phyloP scores from a whole-genome alignment of 2,888 invertebrate genomes.

The Hydrotaea cyrtoneurina region DNA sequence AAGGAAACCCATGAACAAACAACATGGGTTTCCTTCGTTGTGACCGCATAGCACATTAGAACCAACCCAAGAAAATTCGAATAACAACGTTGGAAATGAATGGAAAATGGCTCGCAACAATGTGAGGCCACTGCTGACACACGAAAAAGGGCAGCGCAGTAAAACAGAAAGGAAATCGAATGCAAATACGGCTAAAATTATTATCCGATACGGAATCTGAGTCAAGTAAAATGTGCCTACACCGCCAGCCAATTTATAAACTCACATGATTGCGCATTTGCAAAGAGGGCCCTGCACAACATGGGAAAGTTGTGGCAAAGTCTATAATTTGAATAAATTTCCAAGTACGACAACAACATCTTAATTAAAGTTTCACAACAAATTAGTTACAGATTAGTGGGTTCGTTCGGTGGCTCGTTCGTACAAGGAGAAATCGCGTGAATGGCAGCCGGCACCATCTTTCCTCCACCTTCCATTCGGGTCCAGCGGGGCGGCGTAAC shows the following conservation, averaged over 20 bases:
- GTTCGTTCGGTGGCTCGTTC: constrained; percentile 50
- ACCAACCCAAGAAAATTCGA: constrained; percentile 9
- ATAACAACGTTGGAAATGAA: not conserved
- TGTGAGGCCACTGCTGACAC: not conserved
- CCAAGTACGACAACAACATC: constrained; percentile 60
- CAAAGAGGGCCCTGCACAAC: not conserved
- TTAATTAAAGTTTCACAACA: constrained; percentile 71
- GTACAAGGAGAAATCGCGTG: constrained; percentile 58
- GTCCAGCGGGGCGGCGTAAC: not conserved
- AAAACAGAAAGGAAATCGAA: constrained; percentile 8
- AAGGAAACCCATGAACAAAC: constrained; percentile 4
- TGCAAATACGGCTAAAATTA: constrained; percentile 12
- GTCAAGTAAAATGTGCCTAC: not conserved
- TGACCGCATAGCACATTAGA: not conserved
- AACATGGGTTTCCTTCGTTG: constrained; percentile 10
- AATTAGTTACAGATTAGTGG: constrained; percentile 76
- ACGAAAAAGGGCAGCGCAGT: not conserved
- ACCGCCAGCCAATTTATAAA: not conserved
- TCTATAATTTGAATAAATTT: constrained; percentile 64
- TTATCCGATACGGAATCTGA: constrained; percentile 12
- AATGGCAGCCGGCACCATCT: constrained; percentile 41
- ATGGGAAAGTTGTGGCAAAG: constrained; percentile 26
- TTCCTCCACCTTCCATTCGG: not conserved
- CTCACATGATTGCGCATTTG: not conserved
- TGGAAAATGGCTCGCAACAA: not conserved